These are phyloP conservation scores for Phragmatobia fuliginosa DNA, from an alignment of 2,888 invertebrate species.

Conservation along the genomic window DNA sequence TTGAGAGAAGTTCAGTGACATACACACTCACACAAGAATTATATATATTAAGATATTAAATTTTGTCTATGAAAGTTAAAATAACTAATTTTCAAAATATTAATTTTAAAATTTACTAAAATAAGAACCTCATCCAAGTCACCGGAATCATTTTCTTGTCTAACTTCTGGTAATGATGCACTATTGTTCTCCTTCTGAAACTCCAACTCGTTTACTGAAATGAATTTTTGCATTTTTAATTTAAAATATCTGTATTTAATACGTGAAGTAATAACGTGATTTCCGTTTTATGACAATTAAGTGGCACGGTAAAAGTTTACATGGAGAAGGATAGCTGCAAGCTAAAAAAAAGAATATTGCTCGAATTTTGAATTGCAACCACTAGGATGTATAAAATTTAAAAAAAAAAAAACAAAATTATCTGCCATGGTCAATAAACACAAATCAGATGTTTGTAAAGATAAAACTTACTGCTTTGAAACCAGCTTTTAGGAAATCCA, in stretches of 20 bases:
- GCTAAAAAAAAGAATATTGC: too few species aligned
- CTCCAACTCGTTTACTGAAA: conserved; percentile 88
- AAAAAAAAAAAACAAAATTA: too few species aligned
- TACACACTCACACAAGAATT: too few species aligned
- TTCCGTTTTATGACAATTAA: too few species aligned
- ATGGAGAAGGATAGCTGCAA: too few species aligned
- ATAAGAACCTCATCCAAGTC: conserved; percentile 68
- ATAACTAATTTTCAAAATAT: conserved; percentile 22
- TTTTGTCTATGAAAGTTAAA: too few species aligned
- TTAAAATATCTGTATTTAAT: neutral
- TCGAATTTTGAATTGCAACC: too few species aligned
- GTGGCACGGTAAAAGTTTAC: too few species aligned
- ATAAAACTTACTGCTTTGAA: conserved; percentile 78
- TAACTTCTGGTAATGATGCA: conserved; percentile 77
- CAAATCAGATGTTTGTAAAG: neutral
- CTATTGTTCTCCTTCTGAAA: conserved; percentile 69
- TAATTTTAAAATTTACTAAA: conserved; percentile 45
- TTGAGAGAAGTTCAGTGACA: too few species aligned
- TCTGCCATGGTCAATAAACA: neutral
- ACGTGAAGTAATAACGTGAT: too few species aligned
- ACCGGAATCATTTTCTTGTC: conserved; percentile 66
- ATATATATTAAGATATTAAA: too few species aligned
- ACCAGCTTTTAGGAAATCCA: conserved; percentile 78
- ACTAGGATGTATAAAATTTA: too few species aligned
- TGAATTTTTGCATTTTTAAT: neutral